Base-by-base conservation (phyloP, 2,888 invertebrate species). In the Melinaea menophilus region DNA sequence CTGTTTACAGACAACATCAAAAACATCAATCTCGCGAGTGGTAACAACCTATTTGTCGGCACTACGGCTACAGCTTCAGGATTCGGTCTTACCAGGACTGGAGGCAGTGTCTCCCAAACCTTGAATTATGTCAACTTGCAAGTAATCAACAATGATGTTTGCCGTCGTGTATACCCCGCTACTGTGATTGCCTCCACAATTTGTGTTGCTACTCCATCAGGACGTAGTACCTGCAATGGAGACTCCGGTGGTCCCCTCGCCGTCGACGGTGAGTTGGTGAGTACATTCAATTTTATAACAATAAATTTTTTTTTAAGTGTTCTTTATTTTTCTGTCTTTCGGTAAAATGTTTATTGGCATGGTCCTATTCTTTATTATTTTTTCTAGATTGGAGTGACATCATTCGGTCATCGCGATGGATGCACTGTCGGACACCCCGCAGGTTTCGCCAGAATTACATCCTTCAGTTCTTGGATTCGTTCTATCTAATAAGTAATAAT, bases 201-300 rank as follows among this genome's bases (percentile, higher is more conserved):
- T 74, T 79, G 86, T 80, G 76, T 79, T 67, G 74, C 79, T 74
- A 79, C 78, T 61, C 68, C 69, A 3, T 73, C 73, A 2, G 78
- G 80, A 2, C 76, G 65, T 58, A 81, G 85, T 47, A 81, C 84
- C 2, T 91, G 91, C 75, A 79, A 74, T 11, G 78, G 80, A 0
- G 82, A 83, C 69, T 76, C 78, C n/a, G 84, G 84, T 0, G 83
- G 81, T n/a, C 76, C 79, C 22, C 71, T 78, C 56, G 72, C 65
- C 12, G 33, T 59, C 11, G 59, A 59, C 56, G 41, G 46, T 7
- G 51, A 56, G 34, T 54, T 63, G 61, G 62, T 62, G 3, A 51
- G 31, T 31, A 51, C 51, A 31, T 51, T 31, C 2, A 41, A 41
- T 41, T 41, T 41, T 9, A 11, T 2, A 9, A 9, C 9, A 41